Conservation (phyloP, 2,888 invertebrate species). For the Heteromurus nitidus region DNA sequence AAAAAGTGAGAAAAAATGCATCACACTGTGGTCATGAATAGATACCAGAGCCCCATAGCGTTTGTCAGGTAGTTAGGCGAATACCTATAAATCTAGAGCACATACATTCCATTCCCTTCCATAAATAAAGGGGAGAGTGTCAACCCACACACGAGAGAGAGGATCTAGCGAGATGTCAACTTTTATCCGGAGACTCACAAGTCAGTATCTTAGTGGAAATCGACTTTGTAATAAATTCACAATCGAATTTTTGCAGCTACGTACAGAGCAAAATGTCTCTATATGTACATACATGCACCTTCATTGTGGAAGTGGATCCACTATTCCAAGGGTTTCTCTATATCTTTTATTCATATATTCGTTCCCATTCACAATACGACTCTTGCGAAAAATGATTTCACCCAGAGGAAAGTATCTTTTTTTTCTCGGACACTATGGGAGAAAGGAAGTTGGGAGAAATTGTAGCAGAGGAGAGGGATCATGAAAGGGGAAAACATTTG, state of each 20-base stretch:
- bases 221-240: slow-evolving; percentile 30
- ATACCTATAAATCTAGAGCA: neutral
- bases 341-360: neutral
- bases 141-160: neutral
- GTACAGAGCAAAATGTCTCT: neutral
- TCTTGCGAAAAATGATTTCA: too few species aligned
- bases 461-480: neutral
- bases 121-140: neutral
- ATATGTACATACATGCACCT: neutral
- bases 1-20: slow-evolving; percentile 20
- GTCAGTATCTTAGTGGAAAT: neutral
- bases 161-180: neutral
- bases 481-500: slow-evolving; percentile 25
- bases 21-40: slow-evolving; percentile 23
- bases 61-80: neutral
- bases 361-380: neutral
- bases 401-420: too few species aligned
- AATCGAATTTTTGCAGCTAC: slow-evolving; percentile 1
- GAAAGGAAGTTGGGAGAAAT: neutral
- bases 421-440: too few species aligned
- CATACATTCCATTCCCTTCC: neutral
- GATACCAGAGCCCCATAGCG: neutral
- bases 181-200: neutral
- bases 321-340: too few species aligned
- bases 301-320: too few species aligned